phyloP scores from a whole-genome alignment of 2,797 vertebrate species.

The Linurgus olivaceus region DNA sequence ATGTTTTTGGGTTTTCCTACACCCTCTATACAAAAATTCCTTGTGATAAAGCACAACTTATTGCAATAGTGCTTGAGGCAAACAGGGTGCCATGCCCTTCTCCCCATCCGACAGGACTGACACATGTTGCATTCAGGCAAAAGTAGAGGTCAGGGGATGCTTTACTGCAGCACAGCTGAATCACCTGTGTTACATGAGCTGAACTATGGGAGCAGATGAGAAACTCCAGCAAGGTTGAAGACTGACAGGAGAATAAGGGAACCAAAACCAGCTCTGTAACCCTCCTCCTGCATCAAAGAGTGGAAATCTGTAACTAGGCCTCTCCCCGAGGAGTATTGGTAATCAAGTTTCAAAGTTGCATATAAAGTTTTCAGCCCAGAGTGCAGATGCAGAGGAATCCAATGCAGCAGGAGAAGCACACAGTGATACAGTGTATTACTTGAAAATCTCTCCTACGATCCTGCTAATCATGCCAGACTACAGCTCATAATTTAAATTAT shows the following conservation, averaged over 20 bases:
- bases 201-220: not conserved
- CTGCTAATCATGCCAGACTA: constrained; percentile 39
- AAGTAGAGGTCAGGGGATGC: fast-evolving
- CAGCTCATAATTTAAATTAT: constrained; percentile 63
- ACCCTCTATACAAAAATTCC: not conserved
- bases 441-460: not conserved
- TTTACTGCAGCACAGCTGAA: not conserved
- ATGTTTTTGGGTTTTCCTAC: not conserved
- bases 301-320: not conserved
- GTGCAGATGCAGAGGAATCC: not conserved
- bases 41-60: not conserved
- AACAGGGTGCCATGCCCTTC: not conserved
- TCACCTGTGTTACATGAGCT: not conserved
- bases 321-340: not conserved
- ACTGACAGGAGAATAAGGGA: not conserved
- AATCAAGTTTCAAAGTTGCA: not conserved
- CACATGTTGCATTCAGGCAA: not conserved
- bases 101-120: not conserved
- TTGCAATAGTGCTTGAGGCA: not conserved
- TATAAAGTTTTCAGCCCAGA: not conserved
- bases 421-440: not conserved
- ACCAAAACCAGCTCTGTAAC: fast-evolving
- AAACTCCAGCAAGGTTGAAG: not conserved
- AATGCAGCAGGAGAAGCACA: not conserved
- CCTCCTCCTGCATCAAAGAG: not conserved